A percentile compares a stretch with the other conserved stretches of the same genome.
phyloP scores from a whole-genome alignment of 2,113 vertebrate genomes.

The Rhabdornis inornatus region DNA sequence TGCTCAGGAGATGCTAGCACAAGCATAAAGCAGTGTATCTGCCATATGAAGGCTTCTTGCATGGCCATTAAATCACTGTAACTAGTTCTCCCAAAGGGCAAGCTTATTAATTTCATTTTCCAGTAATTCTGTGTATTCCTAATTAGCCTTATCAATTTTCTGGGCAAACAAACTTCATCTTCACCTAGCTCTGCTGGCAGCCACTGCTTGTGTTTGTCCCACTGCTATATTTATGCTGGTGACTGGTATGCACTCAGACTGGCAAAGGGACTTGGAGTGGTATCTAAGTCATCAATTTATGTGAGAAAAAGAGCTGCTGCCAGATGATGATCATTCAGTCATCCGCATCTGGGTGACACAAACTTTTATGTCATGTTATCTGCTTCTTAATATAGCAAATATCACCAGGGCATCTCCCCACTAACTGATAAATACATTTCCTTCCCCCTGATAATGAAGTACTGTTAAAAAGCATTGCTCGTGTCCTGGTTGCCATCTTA shows the following conservation, averaged over 20 bases:
- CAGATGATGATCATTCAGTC: neutral
- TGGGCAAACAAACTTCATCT: neutral
- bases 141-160: neutral
- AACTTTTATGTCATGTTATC: neutral
- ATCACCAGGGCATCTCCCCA: neutral
- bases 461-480: neutral
- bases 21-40: neutral
- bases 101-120: neutral
- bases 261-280: neutral
- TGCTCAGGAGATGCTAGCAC: neutral
- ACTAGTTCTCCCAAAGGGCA: neutral
- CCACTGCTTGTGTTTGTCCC: neutral
- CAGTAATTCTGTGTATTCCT: neutral
- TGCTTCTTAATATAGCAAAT: neutral
- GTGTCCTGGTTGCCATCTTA: neutral
- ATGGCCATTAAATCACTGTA: neutral
- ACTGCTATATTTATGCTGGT: neutral
- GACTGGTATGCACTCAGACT: neutral
- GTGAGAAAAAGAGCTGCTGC: constrained; percentile 28
- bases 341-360: neutral
- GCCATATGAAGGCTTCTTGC: neutral
- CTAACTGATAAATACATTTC: neutral
- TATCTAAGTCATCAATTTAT: constrained; percentile 1
- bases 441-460: neutral
- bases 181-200: neutral